Percentiles rank a stretch among this genome's conserved stretches.
phyloP scores from a whole-genome alignment of 2,797 vertebrate genomes.

The Streptopelia turtur region DNA sequence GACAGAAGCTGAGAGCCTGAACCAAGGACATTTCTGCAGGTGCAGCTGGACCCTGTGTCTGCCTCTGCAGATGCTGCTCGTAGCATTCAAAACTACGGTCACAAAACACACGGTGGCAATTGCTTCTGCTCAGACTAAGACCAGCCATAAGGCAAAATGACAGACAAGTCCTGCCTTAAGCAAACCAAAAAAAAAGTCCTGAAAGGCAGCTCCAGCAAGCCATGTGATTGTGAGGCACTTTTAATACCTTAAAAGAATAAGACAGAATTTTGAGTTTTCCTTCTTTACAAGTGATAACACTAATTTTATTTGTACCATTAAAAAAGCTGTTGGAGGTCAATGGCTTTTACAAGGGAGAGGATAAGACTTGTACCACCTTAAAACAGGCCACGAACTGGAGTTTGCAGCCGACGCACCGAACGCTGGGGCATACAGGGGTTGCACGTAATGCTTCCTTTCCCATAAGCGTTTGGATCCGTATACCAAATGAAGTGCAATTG shows the following conservation, averaged over 20 bases:
- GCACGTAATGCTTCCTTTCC: background rate
- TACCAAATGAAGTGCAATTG: fast-evolving
- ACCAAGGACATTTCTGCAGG: background rate
- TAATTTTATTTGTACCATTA: background rate
- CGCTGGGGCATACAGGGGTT: background rate
- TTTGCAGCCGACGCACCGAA: background rate
- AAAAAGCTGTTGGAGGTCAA: background rate
- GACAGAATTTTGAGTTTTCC: background rate
- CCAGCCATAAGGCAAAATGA: background rate
- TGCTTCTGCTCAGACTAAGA: background rate
- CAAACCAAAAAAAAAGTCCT: background rate
- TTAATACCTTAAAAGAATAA: background rate
- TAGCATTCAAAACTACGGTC: background rate
- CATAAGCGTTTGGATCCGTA: background rate
- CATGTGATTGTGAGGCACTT: background rate
- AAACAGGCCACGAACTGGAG: background rate
- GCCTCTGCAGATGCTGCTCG: background rate
- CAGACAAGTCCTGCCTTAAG: background rate
- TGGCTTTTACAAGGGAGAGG: background rate
- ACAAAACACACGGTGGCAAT: background rate
- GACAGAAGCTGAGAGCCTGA: background rate
- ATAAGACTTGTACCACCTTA: background rate
- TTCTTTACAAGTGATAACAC: background rate
- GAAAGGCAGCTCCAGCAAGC: background rate
- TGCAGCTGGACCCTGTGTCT: background rate